phyloP scores from a whole-genome alignment of 2,797 vertebrate genomes.

The Pangasius larnaudii region DNA sequence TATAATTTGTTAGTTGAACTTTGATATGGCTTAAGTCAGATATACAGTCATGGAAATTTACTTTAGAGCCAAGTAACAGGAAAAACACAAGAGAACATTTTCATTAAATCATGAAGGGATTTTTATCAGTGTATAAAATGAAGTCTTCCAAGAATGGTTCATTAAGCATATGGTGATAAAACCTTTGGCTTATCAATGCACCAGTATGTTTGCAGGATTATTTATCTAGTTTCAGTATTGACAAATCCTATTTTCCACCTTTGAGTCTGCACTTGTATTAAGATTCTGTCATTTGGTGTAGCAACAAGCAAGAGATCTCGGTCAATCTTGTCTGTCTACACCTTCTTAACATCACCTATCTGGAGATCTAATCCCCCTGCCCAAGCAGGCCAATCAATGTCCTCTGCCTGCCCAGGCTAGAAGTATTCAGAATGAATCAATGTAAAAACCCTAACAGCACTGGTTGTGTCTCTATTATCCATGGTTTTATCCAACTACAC shows the following conservation, averaged over 20 bases:
- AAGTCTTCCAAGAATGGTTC: slow-evolving; percentile 13
- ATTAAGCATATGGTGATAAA: slow-evolving; percentile 20
- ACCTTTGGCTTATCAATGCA: slow-evolving; percentile 43
- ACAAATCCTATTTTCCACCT: slow-evolving; percentile 53
- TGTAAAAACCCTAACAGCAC: slow-evolving; percentile 50
- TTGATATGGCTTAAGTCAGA: background rate
- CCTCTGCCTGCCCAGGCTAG: slow-evolving; percentile 34
- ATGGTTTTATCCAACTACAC: slow-evolving; percentile 60
- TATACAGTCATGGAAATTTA: background rate
- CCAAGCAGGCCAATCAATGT: slow-evolving; percentile 56
- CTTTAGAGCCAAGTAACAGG: background rate
- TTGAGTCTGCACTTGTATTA: slow-evolving; percentile 52
- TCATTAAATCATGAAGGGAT: slow-evolving; percentile 4
- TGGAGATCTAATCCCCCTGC: slow-evolving; percentile 56
- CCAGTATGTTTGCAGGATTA: slow-evolving; percentile 35
- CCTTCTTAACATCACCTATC: slow-evolving; percentile 58
- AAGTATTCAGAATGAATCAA: slow-evolving; percentile 43
- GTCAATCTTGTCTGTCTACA: slow-evolving; percentile 60
- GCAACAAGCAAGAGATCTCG: slow-evolving; percentile 56
- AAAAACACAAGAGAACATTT: slow-evolving; percentile 7
- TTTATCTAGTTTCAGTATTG: slow-evolving; percentile 45
- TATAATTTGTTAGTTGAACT: slow-evolving; percentile 24
- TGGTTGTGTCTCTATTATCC: slow-evolving; percentile 49
- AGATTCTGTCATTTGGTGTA: slow-evolving; percentile 59
- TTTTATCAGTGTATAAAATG: background rate